phyloP scores from a whole-genome alignment of 2,113 vertebrate species.

The Neopipo cinnamomea region DNA sequence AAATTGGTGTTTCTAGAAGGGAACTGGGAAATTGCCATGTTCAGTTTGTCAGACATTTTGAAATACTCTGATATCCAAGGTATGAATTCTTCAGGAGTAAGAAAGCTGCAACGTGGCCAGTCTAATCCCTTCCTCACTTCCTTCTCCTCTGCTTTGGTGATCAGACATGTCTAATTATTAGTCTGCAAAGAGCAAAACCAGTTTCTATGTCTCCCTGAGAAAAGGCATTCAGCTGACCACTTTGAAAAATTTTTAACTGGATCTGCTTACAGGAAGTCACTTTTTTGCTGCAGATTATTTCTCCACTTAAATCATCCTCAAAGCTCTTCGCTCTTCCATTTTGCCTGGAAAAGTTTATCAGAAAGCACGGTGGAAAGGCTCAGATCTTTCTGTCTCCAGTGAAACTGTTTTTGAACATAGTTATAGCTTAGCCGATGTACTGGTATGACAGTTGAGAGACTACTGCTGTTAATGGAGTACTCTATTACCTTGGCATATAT shows the following conservation, averaged over 20 bases:
- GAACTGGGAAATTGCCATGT: not conserved
- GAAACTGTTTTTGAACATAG: slow-evolving; percentile 3
- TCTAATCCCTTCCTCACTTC: slow-evolving; percentile 47
- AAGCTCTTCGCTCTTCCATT: slow-evolving; percentile 37
- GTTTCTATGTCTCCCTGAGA: not conserved
- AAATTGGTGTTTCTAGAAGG: not conserved
- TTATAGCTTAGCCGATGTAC: not conserved
- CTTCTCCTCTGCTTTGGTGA: slow-evolving; percentile 46
- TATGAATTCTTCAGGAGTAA: not conserved
- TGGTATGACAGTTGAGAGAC: not conserved
- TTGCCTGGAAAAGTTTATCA: slow-evolving; percentile 21
- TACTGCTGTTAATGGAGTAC: not conserved
- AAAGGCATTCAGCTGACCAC: slow-evolving; percentile 13
- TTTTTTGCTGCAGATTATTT: not conserved
- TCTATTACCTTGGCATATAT: not conserved
- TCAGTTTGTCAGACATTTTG: not conserved
- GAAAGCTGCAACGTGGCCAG: not conserved
- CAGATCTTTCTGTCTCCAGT: not conserved
- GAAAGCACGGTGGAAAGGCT: not conserved
- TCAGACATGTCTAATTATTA: not conserved
- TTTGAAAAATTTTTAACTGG: not conserved
- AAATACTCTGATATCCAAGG: not conserved
- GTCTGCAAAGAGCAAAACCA: not conserved
- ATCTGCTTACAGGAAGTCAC: not conserved
- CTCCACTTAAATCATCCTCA: not conserved